A percentile compares a stretch with the other conserved stretches of the same genome.
Evolutionary conservation across 2,113 vertebrate species (phyloP).

Genomic region (Muscicapa adusta): DNA sequence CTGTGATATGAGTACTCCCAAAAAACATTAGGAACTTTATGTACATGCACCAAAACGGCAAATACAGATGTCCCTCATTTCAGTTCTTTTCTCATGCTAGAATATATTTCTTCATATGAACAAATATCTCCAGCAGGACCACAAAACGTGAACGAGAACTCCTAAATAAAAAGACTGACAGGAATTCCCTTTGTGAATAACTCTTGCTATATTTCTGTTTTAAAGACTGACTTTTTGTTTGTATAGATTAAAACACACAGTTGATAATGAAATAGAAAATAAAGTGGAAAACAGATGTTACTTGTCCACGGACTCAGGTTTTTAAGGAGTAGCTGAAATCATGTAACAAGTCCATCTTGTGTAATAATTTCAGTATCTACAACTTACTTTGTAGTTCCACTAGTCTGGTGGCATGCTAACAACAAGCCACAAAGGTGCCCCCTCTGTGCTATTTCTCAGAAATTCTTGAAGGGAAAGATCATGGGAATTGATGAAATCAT

Average conservation of each 20-base stretch:
- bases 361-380: not conserved
- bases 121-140: rapidly evolving
- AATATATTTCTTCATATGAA: not conserved
- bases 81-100: not conserved
- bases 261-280: not conserved
- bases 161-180: not conserved
- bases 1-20: not conserved
- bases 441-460: rapidly evolving
- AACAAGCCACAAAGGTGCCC: not conserved
- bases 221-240: not conserved
- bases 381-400: not conserved
- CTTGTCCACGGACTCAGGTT: not conserved
- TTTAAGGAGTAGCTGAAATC: not conserved
- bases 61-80: not conserved
- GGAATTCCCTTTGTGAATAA: not conserved
- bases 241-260: not conserved
- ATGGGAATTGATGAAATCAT: not conserved
- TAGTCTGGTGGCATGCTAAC: not conserved
- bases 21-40: not conserved
- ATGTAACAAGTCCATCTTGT: not conserved
- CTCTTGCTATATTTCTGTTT: not conserved
- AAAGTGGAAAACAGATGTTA: not conserved
- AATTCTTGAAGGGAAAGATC: not conserved
- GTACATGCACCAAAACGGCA: not conserved
- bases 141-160: not conserved